Conservation (phyloP, 1,140 invertebrate species). For the Plodia interpunctella region DNA sequence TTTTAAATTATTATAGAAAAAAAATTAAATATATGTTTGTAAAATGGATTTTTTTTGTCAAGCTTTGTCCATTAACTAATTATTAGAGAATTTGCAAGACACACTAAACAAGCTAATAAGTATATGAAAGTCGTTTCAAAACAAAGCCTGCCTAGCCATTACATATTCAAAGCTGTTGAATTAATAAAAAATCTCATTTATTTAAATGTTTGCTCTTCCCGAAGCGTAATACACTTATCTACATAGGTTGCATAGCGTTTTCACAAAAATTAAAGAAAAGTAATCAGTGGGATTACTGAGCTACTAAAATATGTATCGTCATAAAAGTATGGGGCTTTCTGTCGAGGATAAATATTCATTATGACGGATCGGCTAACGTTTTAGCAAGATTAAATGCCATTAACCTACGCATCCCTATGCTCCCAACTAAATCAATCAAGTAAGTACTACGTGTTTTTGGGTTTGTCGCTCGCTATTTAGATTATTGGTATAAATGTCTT, state of each 20-base stretch:
- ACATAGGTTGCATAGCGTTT: conserved; percentile 48
- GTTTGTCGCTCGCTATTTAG: not conserved
- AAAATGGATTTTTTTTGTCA: no score
- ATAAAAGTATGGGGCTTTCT: conserved; percentile 72
- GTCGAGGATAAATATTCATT: conserved; percentile 75
- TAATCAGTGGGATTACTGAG: conserved; percentile 70
- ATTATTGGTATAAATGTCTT: not conserved
- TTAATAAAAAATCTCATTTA: conserved; percentile 42
- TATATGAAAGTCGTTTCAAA: not conserved
- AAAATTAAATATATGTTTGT: no score
- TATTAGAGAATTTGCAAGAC: no score
- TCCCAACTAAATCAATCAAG: conserved; percentile 63
- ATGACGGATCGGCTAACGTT: conserved; percentile 71
- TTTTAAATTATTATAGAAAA: no score
- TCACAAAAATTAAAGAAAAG: conserved; percentile 73
- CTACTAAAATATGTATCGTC: conserved; percentile 76
- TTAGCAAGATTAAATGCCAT: conserved; percentile 75
- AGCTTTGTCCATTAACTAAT: no score
- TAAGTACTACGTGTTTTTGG: conserved; percentile 10
- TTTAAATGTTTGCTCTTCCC: conserved; percentile 56
- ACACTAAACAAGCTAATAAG: not conserved
- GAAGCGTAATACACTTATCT: conserved; percentile 66
- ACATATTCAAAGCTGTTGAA: conserved; percentile 4
- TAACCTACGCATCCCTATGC: conserved; percentile 54
- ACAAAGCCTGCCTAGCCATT: not conserved